Evolutionary conservation across 2,797 vertebrate genomes (phyloP), one percentile per base, ranked within the genome.

Genomic region (Cygnus olor): DNA sequence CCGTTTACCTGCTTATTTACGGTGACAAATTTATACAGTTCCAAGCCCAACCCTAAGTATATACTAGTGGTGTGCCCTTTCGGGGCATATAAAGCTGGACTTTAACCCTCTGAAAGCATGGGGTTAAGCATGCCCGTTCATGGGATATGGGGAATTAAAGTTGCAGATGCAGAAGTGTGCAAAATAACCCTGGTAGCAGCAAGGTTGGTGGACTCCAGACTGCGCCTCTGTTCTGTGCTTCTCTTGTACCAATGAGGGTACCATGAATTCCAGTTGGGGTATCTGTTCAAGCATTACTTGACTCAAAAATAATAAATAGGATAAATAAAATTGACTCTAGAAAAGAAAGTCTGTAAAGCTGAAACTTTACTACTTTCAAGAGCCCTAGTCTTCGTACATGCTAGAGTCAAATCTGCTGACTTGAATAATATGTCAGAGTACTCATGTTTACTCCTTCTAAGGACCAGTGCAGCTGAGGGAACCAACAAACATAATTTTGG

Each of bases 161-260:
- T 27, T 63, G 49, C 51, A 70, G 57, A 6, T 66, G 20, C 1
- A 24, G 57, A 6, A 40, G 38, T 12, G 38, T 8, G 14, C 7
- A 42, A 54, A 57, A n/a, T n/a, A 10, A 3, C 4, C 0, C 28
- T 32, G 53, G 5, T 51, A 61, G 19, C 9, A 60, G 45, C 27
- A 34, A 83, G 38, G 27, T 60, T n/a, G 56, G n/a, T 38, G 42
- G 24, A 6, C 40, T 63, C 36, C 28, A 45, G 36, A 7, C 25
- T 2, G 5, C 11, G 10, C 14, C 30, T 72, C 34, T 19, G 1
- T n/a, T 70, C 70, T n/a, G 38, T 5, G 38, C 0, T 2, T 25
- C 56, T 38, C 36, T 18, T 25, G 14, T 13, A 42, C 30, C 27
- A 12, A 12, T 10, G 14, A 24, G 47, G 21, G 24, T 28, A 9